Percentiles rank a stretch among this genome's conserved stretches.
Conservation (phyloP, 2,888 invertebrate species). For the Sphaerophoria taeniata region DNA sequence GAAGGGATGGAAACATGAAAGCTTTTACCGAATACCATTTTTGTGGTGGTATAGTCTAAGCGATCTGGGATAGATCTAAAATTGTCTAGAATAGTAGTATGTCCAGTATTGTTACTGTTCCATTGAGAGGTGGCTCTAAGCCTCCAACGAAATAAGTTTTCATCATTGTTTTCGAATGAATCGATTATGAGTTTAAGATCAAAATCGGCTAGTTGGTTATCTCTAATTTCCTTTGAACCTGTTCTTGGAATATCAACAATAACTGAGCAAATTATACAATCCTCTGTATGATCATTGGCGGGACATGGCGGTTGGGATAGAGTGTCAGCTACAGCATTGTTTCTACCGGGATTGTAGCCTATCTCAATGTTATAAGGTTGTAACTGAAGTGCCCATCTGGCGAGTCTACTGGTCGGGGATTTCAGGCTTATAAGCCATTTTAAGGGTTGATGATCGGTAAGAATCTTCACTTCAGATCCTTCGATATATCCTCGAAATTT, state of each 20-base stretch:
- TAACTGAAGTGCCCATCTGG: no score
- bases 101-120: no score
- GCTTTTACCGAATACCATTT: no score
- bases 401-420: no score
- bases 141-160: constrained; percentile 33
- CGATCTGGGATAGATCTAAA: no score
- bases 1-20: no score
- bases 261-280: constrained; percentile 16
- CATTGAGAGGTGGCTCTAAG: no score
- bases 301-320: constrained; percentile 79
- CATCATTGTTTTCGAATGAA: constrained; percentile 23
- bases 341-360: constrained; percentile 27
- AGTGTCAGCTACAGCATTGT: constrained; percentile 17
- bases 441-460: constrained; percentile 74
- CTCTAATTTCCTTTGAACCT: constrained; percentile 11
- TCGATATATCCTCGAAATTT: constrained; percentile 48
- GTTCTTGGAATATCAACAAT: constrained; percentile 7
- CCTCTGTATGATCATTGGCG: neutral
- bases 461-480: constrained; percentile 70
- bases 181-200: constrained; percentile 12
- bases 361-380: no score
- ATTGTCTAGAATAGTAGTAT: no score
- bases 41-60: no score
- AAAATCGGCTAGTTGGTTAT: constrained; percentile 79
- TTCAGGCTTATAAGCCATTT: no score